phyloP scores from a whole-genome alignment of 1,140 invertebrate species.

The Sarcophaga peregrina region DNA sequence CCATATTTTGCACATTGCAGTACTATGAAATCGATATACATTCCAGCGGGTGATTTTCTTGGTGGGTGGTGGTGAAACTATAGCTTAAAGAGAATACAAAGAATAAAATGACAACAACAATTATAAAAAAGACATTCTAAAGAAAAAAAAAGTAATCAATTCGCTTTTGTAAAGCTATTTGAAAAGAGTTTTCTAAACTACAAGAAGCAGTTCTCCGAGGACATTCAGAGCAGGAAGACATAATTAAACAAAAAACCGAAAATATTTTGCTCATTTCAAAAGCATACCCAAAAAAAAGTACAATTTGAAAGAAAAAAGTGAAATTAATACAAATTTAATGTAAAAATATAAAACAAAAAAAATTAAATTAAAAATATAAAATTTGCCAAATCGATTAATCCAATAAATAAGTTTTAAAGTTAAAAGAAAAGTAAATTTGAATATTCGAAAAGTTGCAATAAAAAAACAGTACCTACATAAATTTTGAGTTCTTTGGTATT shows the following conservation, averaged over 20 bases:
- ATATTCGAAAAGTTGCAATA: not conserved
- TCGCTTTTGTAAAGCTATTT: constrained; percentile 38
- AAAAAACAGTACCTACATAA: not conserved
- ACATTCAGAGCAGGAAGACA: constrained; percentile 40
- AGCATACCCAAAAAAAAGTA: not conserved
- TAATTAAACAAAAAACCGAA: not conserved
- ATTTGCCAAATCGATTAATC: not conserved
- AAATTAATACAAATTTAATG: not conserved
- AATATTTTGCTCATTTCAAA: not conserved
- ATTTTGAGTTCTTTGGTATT: not conserved
- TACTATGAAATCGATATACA: constrained; percentile 17
- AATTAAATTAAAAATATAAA: not conserved
- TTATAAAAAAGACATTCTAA: not conserved
- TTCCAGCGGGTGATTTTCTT: constrained; percentile 27
- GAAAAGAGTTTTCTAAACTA: constrained; percentile 33
- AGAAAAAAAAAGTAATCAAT: constrained; percentile 30
- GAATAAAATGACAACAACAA: not conserved
- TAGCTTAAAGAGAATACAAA: not conserved
- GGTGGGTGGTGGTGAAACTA: constrained; percentile 26
- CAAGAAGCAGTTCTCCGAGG: constrained; percentile 38
- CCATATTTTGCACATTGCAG: not conserved
- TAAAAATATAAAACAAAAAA: not conserved
- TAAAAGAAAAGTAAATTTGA: constrained; percentile 17
- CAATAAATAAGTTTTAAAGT: not conserved
- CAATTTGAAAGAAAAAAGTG: constrained; percentile 25